Evolutionary conservation across 2,797 vertebrate species (phyloP).

Genomic region (Chrysocyon brachyurus): DNA sequence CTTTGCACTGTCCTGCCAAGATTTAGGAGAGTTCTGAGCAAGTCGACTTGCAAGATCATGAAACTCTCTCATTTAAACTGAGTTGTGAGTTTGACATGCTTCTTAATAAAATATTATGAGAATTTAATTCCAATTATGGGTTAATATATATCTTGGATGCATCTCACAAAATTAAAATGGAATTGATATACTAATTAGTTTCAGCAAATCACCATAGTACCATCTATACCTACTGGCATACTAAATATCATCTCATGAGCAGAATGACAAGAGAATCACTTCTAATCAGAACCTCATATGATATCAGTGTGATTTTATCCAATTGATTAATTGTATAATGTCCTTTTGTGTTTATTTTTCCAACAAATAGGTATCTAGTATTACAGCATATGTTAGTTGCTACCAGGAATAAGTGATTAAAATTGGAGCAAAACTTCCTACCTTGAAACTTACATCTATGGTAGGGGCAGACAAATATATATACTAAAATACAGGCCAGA

Average conservation of each 20-base stretch:
- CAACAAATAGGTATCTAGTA: conserved; percentile 5
- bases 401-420: neutral
- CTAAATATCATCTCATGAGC: conserved; percentile 28
- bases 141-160: neutral
- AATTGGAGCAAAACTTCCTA: neutral
- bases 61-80: neutral
- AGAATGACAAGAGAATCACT: conserved; percentile 36
- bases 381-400: neutral
- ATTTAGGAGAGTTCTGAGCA: neutral
- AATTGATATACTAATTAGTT: conserved; percentile 23
- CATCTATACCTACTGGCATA: neutral
- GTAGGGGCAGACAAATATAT: neutral
- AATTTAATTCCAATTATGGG: neutral
- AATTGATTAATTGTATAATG: conserved; percentile 16
- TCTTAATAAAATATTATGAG: neutral
- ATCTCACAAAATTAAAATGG: conserved; percentile 40
- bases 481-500: neutral
- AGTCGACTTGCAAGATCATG: neutral
- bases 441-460: neutral
- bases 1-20: neutral
- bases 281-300: neutral
- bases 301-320: neutral
- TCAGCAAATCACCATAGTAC: neutral
- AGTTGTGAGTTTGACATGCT: neutral
- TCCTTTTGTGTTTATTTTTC: conserved; percentile 30